A percentile compares a stretch with the other conserved stretches of the same genome.
Evolutionary conservation across 2,888 invertebrate species (phyloP).

Genomic region (Sarcophaga variegata): DNA sequence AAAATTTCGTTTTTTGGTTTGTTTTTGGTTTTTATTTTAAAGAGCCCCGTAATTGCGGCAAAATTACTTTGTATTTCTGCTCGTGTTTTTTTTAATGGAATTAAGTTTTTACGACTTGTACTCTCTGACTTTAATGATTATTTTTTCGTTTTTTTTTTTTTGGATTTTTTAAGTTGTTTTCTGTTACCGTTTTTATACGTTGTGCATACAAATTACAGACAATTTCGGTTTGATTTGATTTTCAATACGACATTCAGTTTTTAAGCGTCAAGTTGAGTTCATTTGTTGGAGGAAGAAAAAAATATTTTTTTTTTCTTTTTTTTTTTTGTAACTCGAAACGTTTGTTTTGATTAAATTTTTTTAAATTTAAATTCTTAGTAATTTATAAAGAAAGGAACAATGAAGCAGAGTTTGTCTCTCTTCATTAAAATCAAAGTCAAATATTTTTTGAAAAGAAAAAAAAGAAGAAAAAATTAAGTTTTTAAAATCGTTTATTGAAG

Average conservation of each 20-base stretch:
- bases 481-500: conserved; percentile 60
- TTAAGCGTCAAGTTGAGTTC: too few species aligned
- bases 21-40: conserved; percentile 23
- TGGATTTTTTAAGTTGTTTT: not conserved
- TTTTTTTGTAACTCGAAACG: not conserved
- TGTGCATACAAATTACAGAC: conserved; percentile 78
- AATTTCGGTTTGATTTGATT: conserved; percentile 72
- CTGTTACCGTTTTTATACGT: conserved; percentile 62
- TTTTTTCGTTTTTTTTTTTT: conserved; percentile 62
- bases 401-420: too few species aligned
- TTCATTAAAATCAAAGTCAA: too few species aligned
- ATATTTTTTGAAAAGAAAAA: not conserved
- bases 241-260: conserved; percentile 5
- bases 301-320: not conserved
- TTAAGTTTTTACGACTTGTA: conserved; percentile 76
- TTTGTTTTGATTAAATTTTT: not conserved
- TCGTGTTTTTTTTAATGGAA: conserved; percentile 71
- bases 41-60: conserved; percentile 68
- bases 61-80: conserved; percentile 65
- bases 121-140: conserved; percentile 75
- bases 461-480: conserved; percentile 36
- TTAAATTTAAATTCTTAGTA: not conserved
- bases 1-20: conserved; percentile 11
- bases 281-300: too few species aligned
- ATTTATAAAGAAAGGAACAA: not conserved